Evolutionary conservation across 1,140 invertebrate genomes (phyloP), one percentile per base, ranked within the genome.

Genomic region (Polyergus mexicanus): DNA sequence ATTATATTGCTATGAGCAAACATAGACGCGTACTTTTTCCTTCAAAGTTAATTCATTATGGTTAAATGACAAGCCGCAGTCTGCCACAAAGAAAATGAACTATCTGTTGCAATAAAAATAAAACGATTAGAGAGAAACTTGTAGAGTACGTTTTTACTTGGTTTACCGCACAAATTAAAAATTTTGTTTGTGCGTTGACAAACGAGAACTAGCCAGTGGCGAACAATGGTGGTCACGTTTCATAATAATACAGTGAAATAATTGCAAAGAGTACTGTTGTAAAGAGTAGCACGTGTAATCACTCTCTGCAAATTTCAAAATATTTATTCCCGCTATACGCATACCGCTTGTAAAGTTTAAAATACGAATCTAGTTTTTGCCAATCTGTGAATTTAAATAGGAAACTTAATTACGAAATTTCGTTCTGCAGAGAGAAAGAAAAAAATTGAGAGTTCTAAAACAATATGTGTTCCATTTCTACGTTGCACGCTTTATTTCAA

Each of bases 131-230:
- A 51, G 47, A 51, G 66, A 32, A 60, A 41, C 38, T 47, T 16
- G 78, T 74, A n/a, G 25, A 60, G 78, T 28, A 38, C 68, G 35
- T 72, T 83, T 83, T 83, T 74, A 44, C 68, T 60, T 74, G 78
- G 68, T 83, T n/a, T 60, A 32, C 38, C n/a, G 51, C 38, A n/a
- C 68, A 38, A 83, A 83, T 83, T 83, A 83, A 72, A 83, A 83
- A 83, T 83, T 74, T 83, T 25, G 38, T 72, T 83, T 72, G 54
- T 72, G 25, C 54, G 54, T 60, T 60, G 10, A 62, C 54, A 19
- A 81, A 74, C 68, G 68, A 28, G 68, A 28, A 25, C 41, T 58
- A 35, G 51, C 68, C 13, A 8, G 44, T 38, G 32, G 68, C 10
- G 68, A 25, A n/a, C 68, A 72, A 22, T 83, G 68, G 58, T 72